These are phyloP conservation scores for Steinernema feltiae DNA, from an alignment of 1,140 invertebrate genomes.

Conservation along the genomic window DNA sequence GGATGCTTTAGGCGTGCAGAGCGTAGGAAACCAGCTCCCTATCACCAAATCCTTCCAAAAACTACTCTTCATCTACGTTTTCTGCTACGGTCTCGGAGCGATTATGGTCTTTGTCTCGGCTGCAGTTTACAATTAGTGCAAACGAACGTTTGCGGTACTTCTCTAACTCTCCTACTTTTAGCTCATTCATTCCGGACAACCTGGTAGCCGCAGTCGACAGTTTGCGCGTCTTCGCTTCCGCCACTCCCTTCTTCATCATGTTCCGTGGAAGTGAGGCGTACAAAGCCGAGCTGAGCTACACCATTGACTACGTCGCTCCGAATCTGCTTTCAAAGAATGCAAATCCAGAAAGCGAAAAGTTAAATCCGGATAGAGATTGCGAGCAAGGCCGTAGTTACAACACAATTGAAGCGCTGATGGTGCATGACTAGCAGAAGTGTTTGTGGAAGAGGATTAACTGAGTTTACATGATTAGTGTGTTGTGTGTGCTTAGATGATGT, in stretches of 20 bases:
- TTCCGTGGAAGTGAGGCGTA: not conserved
- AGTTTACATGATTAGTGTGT: no score
- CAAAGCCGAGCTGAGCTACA: not conserved
- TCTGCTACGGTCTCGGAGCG: not conserved
- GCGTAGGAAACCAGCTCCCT: not conserved
- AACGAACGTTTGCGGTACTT: not conserved
- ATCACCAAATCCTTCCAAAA: not conserved
- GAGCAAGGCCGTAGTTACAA: not conserved
- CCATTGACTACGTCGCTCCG: not conserved
- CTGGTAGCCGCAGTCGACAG: not conserved
- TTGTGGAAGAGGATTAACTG: no score
- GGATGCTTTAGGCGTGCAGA: not conserved
- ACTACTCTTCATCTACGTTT: not conserved
- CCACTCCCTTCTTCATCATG: not conserved
- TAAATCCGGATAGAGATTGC: not conserved
- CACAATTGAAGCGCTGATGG: not conserved
- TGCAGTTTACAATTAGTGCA: not conserved
- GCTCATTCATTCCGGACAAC: not conserved
- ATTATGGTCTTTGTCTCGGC: not conserved
- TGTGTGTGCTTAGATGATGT: no score
- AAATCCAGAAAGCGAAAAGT: not conserved
- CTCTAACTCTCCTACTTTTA: not conserved
- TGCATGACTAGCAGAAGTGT: no score
- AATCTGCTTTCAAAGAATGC: not conserved
- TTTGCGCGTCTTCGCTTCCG: not conserved